Conservation (phyloP, 30 jellyfish, hydroid and myxozoan genomes). For the Turritopsis rubra region DNA sequence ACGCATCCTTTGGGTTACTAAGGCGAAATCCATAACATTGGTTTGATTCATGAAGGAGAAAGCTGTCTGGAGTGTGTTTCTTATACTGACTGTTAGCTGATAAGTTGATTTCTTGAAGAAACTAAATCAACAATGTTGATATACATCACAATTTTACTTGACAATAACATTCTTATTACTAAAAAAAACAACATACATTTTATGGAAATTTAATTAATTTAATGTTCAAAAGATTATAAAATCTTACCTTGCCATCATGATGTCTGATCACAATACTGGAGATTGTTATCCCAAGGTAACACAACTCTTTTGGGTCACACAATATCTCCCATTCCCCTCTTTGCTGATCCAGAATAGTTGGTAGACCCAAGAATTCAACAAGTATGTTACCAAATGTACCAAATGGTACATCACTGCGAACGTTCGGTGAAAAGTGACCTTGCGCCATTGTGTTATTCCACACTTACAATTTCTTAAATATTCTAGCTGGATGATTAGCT, state of each 20-base stretch:
- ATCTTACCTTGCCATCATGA: not conserved
- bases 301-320: slow-evolving; percentile 1
- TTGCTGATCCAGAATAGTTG: slow-evolving; percentile 2
- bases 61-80: not conserved
- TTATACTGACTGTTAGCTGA: not conserved
- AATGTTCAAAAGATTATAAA: not conserved
- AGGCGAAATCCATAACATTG: slow-evolving; percentile 5
- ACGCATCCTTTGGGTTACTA: not conserved
- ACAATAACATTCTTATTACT: not conserved
- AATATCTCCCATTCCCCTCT: not conserved
- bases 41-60: not conserved
- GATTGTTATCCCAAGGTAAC: not conserved
- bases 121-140: not conserved
- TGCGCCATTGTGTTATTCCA: not conserved
- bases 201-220: not conserved
- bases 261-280: not conserved
- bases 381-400: not conserved
- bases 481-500: no score
- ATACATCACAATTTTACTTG: no score
- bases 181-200: not conserved
- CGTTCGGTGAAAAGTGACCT: not conserved
- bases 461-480: no score
- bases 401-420: not conserved
- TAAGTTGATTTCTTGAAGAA: not conserved
- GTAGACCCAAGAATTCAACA: not conserved